Conservation (phyloP, 2,888 invertebrate species). For the Oxycera nigricornis region DNA sequence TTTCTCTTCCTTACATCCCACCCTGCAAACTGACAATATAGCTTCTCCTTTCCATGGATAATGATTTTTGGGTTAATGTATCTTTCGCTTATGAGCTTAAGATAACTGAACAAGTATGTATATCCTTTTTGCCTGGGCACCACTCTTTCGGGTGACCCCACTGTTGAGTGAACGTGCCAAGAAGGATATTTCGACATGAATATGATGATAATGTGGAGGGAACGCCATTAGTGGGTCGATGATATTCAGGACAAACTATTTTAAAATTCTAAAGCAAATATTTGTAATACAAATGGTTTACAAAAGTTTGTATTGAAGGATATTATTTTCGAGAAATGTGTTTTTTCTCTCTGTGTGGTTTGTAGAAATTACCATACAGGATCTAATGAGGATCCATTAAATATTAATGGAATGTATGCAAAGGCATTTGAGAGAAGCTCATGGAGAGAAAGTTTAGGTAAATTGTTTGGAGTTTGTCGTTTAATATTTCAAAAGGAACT, state of each 20-base stretch:
- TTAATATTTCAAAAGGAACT: no score
- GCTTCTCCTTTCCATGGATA: neutral
- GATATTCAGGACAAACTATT: conserved; percentile 3
- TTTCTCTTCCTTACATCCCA: neutral
- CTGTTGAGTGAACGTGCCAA: no score
- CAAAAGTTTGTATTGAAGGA: neutral
- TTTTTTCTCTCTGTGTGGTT: neutral
- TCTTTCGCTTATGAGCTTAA: conserved; percentile 2
- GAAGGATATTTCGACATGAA: neutral
- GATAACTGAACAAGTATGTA: no score
- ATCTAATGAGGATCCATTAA: no score
- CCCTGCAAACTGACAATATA: neutral
- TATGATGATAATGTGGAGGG: neutral
- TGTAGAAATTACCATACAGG: no score
- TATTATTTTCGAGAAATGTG: neutral
- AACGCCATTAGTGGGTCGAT: neutral
- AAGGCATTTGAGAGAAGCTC: no score
- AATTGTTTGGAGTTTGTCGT: no score
- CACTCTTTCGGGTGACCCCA: neutral
- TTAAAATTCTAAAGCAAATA: conserved; percentile 3
- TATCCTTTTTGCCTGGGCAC: neutral
- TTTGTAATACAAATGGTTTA: conserved; percentile 6
- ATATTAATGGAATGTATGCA: no score
- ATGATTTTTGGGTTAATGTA: neutral
- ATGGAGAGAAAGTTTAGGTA: no score